These are phyloP conservation scores for Caenorhabditis panamensis DNA, from an alignment of 2,888 invertebrate genomes.

Conservation along the genomic window DNA sequence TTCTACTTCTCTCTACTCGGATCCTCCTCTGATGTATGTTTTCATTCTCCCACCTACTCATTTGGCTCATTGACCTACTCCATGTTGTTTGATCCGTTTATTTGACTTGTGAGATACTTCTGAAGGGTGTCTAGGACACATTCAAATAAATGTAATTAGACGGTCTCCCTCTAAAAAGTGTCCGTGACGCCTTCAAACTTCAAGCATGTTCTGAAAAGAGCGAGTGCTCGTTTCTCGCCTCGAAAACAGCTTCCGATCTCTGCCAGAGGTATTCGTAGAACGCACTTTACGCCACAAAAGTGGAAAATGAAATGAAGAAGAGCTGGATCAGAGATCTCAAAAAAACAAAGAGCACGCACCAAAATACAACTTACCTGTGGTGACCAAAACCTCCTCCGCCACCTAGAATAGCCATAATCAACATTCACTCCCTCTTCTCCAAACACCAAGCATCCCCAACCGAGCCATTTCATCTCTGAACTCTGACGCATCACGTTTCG, in stretches of 20 bases:
- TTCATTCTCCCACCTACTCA: conserved; percentile 21
- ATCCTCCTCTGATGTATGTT: conserved; percentile 19
- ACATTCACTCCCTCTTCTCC: conserved; percentile 4
- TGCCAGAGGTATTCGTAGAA: background rate
- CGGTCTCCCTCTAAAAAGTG: background rate
- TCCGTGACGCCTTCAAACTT: too few relatives aligned
- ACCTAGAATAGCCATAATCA: background rate
- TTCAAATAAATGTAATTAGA: background rate
- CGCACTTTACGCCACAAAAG: background rate
- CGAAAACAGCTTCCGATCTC: conserved; percentile 2
- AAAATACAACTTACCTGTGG: background rate
- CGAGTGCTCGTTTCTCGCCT: too few relatives aligned
- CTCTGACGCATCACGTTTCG: conserved; percentile 33
- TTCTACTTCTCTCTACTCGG: background rate
- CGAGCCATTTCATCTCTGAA: conserved; percentile 43
- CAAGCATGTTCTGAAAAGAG: background rate
- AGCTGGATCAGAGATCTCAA: background rate
- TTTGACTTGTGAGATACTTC: conserved; percentile 20
- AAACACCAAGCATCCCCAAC: background rate
- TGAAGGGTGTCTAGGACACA: conserved; percentile 19
- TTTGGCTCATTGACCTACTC: conserved; percentile 31
- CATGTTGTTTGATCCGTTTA: conserved; percentile 33
- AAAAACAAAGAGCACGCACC: background rate
- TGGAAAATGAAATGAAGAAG: background rate
- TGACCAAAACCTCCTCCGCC: too few relatives aligned